A percentile compares a stretch with the other conserved stretches of the same genome.
Conservation (phyloP, 1,140 invertebrate species). For the Diorhabda carinulata region DNA sequence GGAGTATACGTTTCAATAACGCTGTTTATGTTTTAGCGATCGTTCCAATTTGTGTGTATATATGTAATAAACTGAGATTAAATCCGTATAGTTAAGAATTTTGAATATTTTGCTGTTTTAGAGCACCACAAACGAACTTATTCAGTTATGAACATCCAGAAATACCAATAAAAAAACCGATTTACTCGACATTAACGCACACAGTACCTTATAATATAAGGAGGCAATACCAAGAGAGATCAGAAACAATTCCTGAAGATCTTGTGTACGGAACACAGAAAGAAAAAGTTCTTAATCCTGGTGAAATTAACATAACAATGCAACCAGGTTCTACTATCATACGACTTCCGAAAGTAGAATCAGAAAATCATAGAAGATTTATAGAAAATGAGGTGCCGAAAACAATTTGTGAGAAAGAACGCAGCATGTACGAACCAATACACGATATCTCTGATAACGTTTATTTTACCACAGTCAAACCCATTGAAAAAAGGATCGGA, state of each 20-base stretch:
- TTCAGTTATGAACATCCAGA: too few relatives aligned
- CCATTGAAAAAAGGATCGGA: not conserved
- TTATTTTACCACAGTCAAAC: slow-evolving; percentile 5
- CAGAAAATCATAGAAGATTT: not conserved
- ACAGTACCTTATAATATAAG: not conserved
- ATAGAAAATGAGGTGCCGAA: not conserved
- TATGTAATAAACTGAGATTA: not conserved
- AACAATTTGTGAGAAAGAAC: not conserved
- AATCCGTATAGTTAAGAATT: not conserved
- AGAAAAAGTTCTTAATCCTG: slow-evolving; percentile 6
- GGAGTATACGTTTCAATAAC: not conserved
- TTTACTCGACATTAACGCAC: slow-evolving; percentile 5
- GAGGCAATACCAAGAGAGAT: not conserved
- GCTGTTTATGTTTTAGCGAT: not conserved
- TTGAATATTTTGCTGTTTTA: too few relatives aligned
- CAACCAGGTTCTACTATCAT: slow-evolving; percentile 7
- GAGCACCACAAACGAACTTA: too few relatives aligned
- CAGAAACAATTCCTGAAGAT: not conserved
- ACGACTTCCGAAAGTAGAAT: not conserved
- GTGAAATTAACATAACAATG: slow-evolving; percentile 10
- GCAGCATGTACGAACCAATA: not conserved
- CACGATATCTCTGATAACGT: not conserved
- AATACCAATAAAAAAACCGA: not conserved
- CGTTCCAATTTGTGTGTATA: not conserved
- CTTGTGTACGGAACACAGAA: not conserved